These are phyloP conservation scores for Anticlea derivata DNA, from an alignment of 2,888 invertebrate species.

Conservation along the genomic window DNA sequence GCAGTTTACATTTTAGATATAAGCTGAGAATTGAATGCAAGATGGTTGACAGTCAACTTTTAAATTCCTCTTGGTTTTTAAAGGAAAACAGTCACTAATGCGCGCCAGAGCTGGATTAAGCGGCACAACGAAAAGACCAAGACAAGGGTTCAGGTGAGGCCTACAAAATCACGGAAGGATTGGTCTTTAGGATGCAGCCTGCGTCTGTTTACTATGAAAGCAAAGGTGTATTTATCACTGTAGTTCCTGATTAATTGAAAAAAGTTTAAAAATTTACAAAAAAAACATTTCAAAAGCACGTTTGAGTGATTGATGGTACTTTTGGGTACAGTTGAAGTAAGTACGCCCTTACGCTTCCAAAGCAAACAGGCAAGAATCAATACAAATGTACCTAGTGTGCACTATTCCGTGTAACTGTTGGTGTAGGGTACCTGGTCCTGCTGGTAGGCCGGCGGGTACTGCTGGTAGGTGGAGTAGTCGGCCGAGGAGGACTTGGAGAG, in stretches of 20 bases:
- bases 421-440: conserved; percentile 76
- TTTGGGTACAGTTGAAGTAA: too few relatives aligned
- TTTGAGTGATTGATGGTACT: too few relatives aligned
- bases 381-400: conserved; percentile 22
- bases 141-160: conserved; percentile 1
- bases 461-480: conserved; percentile 80
- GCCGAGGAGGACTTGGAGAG: conserved; percentile 83
- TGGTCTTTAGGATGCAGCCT: conserved; percentile 28
- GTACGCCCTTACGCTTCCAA: conserved; percentile 14
- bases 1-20: background rate
- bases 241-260: too few relatives aligned
- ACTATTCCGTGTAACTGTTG: conserved; percentile 30
- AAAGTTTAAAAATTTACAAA: too few relatives aligned
- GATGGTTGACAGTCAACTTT: too few relatives aligned
- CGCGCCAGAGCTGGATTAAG: conserved; percentile 22
- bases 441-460: conserved; percentile 82
- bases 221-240: conserved; percentile 3
- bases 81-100: conserved; percentile 19
- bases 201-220: conserved; percentile 13
- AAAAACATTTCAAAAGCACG: background rate
- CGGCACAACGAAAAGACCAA: conserved; percentile 28
- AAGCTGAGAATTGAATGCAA: too few relatives aligned
- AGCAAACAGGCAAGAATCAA: background rate
- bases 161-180: conserved; percentile 6
- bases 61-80: background rate